phyloP scores from a whole-genome alignment of 2,797 vertebrate genomes.

The Cyprinella venusta region DNA sequence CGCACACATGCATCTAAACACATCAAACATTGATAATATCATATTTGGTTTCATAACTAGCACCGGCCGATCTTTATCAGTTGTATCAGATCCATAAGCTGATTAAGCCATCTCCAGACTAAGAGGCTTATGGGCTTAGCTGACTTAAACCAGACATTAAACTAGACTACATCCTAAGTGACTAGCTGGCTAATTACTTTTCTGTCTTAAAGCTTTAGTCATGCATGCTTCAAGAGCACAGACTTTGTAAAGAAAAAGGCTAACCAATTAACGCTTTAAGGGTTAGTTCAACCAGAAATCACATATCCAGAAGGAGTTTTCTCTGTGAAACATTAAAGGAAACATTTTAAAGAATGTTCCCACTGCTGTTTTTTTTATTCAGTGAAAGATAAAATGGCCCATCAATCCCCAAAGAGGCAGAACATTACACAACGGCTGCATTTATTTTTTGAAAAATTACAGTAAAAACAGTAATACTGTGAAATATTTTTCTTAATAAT shows the following conservation, averaged over 20 bases:
- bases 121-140: constrained; percentile 72
- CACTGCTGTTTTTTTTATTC: no score
- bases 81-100: constrained; percentile 21
- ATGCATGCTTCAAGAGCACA: constrained; percentile 15
- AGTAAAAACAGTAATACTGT: neutral
- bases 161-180: constrained; percentile 66
- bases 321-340: neutral
- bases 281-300: constrained; percentile 3
- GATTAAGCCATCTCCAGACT: constrained; percentile 62
- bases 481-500: neutral
- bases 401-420: neutral
- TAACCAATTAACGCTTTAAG: constrained; percentile 21
- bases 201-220: constrained; percentile 32
- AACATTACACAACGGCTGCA: neutral
- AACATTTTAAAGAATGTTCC: neutral
- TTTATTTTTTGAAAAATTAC: neutral
- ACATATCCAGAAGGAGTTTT: neutral
- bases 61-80: constrained; percentile 54
- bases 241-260: constrained; percentile 9
- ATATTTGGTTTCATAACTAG: constrained; percentile 21
- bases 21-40: constrained; percentile 2
- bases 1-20: constrained; percentile 11
- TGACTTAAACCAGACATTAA: constrained; percentile 42
- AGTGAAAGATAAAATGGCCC: neutral
- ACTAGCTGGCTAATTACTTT: constrained; percentile 45